Evolutionary conservation across 2,888 invertebrate species (phyloP).

Genomic region (Steinernema carpocapsae): DNA sequence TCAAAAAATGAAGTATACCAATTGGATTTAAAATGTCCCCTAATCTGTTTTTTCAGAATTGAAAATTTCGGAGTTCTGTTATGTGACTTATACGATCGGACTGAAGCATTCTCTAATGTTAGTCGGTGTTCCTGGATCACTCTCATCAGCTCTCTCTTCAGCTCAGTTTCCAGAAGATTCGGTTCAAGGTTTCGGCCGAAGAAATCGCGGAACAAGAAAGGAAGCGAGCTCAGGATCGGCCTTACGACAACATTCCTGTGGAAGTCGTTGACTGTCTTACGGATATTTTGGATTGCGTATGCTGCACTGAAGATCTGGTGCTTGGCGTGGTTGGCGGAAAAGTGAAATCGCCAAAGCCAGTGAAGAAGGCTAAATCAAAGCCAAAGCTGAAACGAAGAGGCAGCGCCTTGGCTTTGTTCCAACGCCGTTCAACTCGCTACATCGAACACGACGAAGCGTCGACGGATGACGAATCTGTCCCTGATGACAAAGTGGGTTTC

Average conservation of each 20-base stretch:
- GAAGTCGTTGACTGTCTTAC: background rate
- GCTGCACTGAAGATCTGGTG: background rate
- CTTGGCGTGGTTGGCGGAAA: background rate
- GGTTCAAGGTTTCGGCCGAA: background rate
- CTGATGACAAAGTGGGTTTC: too few relatives aligned
- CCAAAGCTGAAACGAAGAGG: background rate
- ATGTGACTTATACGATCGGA: conserved; percentile 3
- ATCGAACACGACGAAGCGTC: background rate
- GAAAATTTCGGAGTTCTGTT: conserved; percentile 4
- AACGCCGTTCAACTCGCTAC: conserved; percentile 12
- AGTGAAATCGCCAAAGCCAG: background rate
- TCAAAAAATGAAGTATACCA: background rate
- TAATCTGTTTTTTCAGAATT: background rate
- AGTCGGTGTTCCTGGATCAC: too few relatives aligned
- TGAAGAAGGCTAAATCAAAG: background rate
- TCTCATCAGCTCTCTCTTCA: too few relatives aligned
- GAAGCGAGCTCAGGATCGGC: background rate
- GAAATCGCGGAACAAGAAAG: background rate
- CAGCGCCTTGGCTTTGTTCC: background rate
- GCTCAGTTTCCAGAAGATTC: conserved; percentile 7
- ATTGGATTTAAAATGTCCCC: too few relatives aligned
- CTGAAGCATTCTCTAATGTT: background rate
- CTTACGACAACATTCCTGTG: background rate
- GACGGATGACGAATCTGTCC: background rate
- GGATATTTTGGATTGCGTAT: background rate